These are phyloP conservation scores for Diaphora mendica DNA, from an alignment of 2,888 invertebrate species.

Conservation along the genomic window DNA sequence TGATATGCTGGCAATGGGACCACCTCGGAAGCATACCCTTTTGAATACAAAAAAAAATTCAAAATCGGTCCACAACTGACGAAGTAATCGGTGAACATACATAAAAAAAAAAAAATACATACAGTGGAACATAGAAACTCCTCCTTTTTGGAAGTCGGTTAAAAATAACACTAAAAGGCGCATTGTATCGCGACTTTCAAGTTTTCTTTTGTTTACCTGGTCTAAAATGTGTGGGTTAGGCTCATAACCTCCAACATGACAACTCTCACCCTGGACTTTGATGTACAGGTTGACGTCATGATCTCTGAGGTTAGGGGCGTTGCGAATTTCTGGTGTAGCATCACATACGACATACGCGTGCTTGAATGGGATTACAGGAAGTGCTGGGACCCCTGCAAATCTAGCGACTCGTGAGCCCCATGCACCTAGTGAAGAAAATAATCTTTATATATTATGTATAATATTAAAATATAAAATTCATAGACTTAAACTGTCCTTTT, in stretches of 20 bases:
- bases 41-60: too few relatives aligned
- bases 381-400: constrained; percentile 88
- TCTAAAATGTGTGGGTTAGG: constrained; percentile 93
- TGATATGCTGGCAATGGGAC: too few relatives aligned
- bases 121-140: too few relatives aligned
- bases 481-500: background rate
- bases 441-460: background rate
- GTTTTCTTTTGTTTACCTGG: constrained; percentile 78
- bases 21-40: too few relatives aligned
- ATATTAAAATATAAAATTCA: too few relatives aligned
- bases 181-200: background rate
- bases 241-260: constrained; percentile 96
- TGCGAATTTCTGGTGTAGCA: constrained; percentile 90
- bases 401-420: constrained; percentile 93
- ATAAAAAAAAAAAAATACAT: too few relatives aligned
- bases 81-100: too few relatives aligned
- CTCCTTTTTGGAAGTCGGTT: too few relatives aligned
- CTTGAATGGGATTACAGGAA: constrained; percentile 94
- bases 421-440: constrained; percentile 66
- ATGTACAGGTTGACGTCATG: constrained; percentile 94
- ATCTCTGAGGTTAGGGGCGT: constrained; percentile 93
- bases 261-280: constrained; percentile 93
- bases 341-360: constrained; percentile 96
- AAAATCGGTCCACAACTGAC: too few relatives aligned
- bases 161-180: background rate